These are phyloP conservation scores for Lanistes nyassanus DNA, from an alignment of 1,140 invertebrate species.

Conservation along the genomic window DNA sequence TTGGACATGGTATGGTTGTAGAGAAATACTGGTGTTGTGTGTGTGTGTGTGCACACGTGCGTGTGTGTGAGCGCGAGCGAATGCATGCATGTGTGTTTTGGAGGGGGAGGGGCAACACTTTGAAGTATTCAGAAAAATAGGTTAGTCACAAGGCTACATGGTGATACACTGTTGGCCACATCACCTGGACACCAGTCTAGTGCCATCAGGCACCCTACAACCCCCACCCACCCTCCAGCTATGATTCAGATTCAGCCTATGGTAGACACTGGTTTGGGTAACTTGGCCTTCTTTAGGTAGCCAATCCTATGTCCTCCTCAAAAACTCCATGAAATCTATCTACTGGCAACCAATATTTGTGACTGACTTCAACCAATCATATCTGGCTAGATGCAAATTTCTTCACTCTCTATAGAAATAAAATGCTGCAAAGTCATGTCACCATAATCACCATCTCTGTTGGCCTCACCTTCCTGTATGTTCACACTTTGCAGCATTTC, in stretches of 20 bases:
- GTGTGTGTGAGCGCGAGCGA: neutral
- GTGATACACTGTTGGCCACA: neutral
- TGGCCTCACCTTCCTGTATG: too few species aligned
- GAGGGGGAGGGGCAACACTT: neutral
- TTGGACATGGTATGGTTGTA: too few species aligned
- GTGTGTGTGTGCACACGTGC: slow-evolving; percentile 37
- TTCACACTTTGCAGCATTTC: too few species aligned
- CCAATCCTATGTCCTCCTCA: too few species aligned
- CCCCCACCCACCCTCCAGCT: neutral
- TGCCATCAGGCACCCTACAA: neutral
- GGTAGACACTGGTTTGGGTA: too few species aligned
- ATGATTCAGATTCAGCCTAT: neutral
- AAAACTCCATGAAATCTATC: too few species aligned
- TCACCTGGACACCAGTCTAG: neutral
- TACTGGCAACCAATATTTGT: neutral
- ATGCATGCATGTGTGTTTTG: neutral
- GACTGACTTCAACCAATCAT: neutral
- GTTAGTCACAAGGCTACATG: neutral
- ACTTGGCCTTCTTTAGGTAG: too few species aligned
- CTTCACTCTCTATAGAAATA: neutral
- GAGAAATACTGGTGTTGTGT: too few species aligned
- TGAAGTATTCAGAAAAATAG: neutral
- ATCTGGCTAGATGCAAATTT: neutral
- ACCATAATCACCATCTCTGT: too few species aligned
- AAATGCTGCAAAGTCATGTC: neutral